These are phyloP conservation scores for Caenorhabditis japonica DNA, from an alignment of 2,888 invertebrate species.

Conservation along the genomic window DNA sequence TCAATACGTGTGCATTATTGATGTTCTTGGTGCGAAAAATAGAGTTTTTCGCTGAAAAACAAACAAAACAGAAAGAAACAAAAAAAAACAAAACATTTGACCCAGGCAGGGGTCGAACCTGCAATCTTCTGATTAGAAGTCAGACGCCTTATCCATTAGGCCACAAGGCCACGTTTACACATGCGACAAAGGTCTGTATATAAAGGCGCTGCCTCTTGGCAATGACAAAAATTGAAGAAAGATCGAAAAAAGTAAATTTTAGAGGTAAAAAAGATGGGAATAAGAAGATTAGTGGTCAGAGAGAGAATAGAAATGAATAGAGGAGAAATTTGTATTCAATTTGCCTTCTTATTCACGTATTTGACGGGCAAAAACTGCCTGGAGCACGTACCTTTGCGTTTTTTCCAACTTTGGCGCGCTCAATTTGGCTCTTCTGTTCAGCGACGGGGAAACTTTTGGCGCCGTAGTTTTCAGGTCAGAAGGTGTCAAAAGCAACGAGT, in stretches of 20 bases:
- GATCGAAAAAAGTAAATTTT: too few relatives aligned
- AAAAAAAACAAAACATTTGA: constrained; percentile 15
- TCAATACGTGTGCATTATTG: too few relatives aligned
- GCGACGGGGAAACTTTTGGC: constrained; percentile 25
- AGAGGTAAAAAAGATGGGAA: too few relatives aligned
- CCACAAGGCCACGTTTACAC: constrained; percentile 10
- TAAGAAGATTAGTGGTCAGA: not conserved
- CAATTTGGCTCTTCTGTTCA: constrained; percentile 51
- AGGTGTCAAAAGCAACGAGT: constrained; percentile 21
- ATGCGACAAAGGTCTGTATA: too few relatives aligned
- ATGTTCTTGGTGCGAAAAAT: too few relatives aligned
- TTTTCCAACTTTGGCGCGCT: constrained; percentile 36
- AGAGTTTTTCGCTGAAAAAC: too few relatives aligned
- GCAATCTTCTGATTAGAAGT: constrained; percentile 73
- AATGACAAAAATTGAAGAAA: too few relatives aligned
- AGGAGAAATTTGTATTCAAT: constrained; percentile 4
- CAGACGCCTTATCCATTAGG: constrained; percentile 67
- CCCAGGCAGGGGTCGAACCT: constrained; percentile 63
- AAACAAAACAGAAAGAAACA: constrained; percentile 9
- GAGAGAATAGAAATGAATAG: constrained; percentile 8
- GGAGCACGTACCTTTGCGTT: constrained; percentile 41
- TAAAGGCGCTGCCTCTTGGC: too few relatives aligned
- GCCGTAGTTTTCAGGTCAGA: constrained; percentile 20
- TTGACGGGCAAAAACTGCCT: too few relatives aligned
- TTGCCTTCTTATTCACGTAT: too few relatives aligned